Conservation (phyloP, 2,113 vertebrate genomes). For the Patagioenas fasciata region DNA sequence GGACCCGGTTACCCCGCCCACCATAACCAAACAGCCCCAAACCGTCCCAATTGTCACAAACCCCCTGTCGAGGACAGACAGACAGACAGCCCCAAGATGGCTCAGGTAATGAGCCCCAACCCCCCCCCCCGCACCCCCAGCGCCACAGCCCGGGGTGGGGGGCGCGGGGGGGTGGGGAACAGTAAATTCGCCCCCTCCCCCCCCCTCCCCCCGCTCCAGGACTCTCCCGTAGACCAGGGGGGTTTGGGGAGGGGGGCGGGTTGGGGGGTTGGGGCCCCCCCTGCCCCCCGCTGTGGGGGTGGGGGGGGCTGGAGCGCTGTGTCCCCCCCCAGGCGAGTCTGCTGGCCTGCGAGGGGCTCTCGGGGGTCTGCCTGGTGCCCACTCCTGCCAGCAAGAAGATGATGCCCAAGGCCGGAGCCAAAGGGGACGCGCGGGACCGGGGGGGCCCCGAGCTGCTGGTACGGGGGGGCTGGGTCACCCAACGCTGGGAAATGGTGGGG, state of each 20-base stretch:
- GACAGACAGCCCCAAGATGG: neutral
- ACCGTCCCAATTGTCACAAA: no score
- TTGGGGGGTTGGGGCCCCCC: neutral
- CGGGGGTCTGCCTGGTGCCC: constrained; percentile 73
- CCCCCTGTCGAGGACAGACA: constrained; percentile 1
- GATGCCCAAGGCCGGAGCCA: constrained; percentile 72
- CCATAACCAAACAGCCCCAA: no score
- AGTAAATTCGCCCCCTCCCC: no score
- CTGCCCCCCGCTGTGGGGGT: neutral
- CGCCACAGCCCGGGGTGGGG: no score
- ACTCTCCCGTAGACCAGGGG: no score
- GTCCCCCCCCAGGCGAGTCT: constrained; percentile 63
- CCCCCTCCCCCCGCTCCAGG: no score
- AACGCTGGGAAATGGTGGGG: no score
- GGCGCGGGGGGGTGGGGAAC: no score
- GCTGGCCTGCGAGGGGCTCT: constrained; percentile 73
- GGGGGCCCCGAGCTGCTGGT: constrained; percentile 63
- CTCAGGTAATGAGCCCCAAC: constrained; percentile 22
- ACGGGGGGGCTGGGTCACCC: neutral
- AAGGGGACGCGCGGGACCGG: constrained; percentile 71
- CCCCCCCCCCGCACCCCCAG: no score
- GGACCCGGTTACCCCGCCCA: no score
- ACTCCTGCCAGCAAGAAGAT: constrained; percentile 77
- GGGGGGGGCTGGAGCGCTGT: no score
- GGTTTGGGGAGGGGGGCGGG: no score